Conservation (phyloP, 1,140 invertebrate species). For the honey bee (Apis mellifera) region DNA sequence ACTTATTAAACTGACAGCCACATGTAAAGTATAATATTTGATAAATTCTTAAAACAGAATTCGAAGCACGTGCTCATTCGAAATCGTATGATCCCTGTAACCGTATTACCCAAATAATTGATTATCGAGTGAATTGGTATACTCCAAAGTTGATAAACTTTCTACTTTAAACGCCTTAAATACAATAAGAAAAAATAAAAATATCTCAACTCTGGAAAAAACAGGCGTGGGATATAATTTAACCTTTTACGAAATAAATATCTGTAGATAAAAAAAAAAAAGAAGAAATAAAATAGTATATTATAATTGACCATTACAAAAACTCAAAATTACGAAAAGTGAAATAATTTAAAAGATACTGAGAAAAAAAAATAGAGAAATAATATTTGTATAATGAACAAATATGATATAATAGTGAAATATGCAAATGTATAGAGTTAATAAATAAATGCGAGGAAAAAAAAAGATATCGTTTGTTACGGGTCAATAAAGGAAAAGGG, state of each 20-base stretch:
- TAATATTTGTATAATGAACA: neutral
- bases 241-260: neutral
- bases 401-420: neutral
- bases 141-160: neutral
- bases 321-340: neutral
- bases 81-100: neutral
- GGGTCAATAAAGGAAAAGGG: neutral
- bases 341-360: neutral
- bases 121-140: neutral
- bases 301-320: neutral
- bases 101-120: constrained; percentile 8
- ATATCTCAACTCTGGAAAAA: neutral
- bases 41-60: too few species aligned
- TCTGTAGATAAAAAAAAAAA: neutral
- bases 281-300: neutral
- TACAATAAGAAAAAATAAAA: neutral
- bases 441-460: neutral
- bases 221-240: neutral
- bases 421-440: too few species aligned
- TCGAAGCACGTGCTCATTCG: neutral
- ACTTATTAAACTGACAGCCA: too few species aligned
- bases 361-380: neutral
- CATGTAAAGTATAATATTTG: too few species aligned
- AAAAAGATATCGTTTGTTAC: neutral
- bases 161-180: neutral